Evolutionary conservation across 2,797 vertebrate genomes (phyloP).

Genomic region (Aythya fuligula): DNA sequence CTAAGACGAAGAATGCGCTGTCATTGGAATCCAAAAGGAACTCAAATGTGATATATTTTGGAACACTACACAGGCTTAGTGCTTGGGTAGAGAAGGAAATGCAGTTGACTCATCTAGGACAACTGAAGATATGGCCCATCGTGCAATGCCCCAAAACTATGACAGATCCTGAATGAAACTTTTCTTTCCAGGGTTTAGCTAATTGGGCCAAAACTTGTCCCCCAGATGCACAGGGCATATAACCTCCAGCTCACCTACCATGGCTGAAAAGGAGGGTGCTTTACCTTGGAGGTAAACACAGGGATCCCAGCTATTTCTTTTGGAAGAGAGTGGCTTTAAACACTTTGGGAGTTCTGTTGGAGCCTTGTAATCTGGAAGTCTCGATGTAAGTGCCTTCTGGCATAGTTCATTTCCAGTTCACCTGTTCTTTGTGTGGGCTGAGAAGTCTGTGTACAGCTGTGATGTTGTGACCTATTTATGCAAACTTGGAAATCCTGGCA

Average conservation of each 20-base stretch:
- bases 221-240: background rate
- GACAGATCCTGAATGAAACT: background rate
- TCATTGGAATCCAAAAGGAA: background rate
- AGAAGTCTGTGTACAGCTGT: background rate
- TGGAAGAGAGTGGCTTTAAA: background rate
- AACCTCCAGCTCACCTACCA: background rate
- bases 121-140: background rate
- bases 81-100: background rate
- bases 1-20: background rate
- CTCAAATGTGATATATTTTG: background rate
- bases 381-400: background rate
- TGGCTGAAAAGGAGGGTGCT: background rate
- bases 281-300: background rate
- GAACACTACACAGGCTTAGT: background rate
- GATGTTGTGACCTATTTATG: background rate
- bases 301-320: background rate
- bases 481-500: background rate
- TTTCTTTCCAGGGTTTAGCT: background rate
- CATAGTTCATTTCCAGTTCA: background rate
- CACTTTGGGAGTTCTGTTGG: background rate
- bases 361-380: background rate
- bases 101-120: background rate
- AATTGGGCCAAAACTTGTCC: background rate
- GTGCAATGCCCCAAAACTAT: background rate
- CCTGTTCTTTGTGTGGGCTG: background rate